These are phyloP conservation scores for Oenanthe oenanthe DNA, from an alignment of 2,113 vertebrate species.

Conservation along the genomic window DNA sequence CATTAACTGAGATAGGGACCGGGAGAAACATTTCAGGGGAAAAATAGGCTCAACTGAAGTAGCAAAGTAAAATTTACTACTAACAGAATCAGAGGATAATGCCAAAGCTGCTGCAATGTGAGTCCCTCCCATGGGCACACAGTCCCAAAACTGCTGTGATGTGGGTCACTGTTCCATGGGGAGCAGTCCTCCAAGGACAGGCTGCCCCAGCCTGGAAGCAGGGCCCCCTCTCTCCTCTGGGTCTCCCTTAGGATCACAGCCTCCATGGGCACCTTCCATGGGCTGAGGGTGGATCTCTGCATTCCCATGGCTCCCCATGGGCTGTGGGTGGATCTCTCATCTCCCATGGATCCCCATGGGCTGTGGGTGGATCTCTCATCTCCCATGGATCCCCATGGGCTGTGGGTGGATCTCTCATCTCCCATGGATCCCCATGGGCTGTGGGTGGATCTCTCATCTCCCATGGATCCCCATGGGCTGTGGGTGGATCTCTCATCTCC, in stretches of 20 bases:
- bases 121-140: background rate
- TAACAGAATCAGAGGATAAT: background rate
- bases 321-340: too few species aligned
- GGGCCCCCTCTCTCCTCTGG: fast-evolving
- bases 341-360: too few species aligned
- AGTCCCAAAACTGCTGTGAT: background rate
- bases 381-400: too few species aligned
- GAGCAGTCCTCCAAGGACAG: background rate
- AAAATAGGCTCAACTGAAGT: background rate
- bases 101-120: too few species aligned
- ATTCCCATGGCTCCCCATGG: too few species aligned
- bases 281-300: background rate
- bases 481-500: too few species aligned
- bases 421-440: too few species aligned
- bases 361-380: too few species aligned
- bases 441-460: too few species aligned
- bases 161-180: fast-evolving
- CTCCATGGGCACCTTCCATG: background rate
- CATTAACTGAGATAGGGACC: too few species aligned
- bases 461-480: too few species aligned
- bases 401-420: too few species aligned
- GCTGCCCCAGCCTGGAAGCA: background rate
- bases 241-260: background rate
- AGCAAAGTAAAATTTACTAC: background rate
- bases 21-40: background rate